Conservation (phyloP, 2,888 invertebrate genomes). For the Urechis unicinctus region DNA sequence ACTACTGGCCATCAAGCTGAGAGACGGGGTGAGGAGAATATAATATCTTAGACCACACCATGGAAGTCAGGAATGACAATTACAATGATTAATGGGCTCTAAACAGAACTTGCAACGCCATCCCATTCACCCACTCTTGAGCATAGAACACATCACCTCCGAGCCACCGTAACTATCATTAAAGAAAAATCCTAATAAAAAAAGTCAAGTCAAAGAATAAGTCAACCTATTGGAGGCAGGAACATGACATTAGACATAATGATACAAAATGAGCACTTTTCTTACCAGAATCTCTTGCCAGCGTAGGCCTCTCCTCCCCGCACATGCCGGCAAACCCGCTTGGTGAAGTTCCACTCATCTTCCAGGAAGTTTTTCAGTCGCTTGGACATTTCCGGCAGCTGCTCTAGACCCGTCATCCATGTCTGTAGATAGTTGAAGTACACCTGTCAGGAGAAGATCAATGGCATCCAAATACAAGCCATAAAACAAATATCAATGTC, state of each 20-base stretch:
- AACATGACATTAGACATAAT: not conserved
- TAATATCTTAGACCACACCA: too few species aligned
- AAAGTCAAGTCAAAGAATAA: not conserved
- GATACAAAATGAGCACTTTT: not conserved
- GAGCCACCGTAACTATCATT: too few species aligned
- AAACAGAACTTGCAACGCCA: not conserved
- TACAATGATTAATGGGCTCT: not conserved
- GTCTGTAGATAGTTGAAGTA: constrained; percentile 81
- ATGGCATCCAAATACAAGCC: too few species aligned
- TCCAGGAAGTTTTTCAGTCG: constrained; percentile 67
- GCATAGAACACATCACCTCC: too few species aligned
- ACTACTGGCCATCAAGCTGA: constrained; percentile 55
- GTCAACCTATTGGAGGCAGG: too few species aligned
- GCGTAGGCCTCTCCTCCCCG: constrained; percentile 68
- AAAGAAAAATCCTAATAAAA: too few species aligned
- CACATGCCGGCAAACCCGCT: constrained; percentile 69
- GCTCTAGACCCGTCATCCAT: constrained; percentile 60
- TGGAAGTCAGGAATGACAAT: not conserved
- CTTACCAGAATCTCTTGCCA: constrained; percentile 66
- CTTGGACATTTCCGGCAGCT: constrained; percentile 39
- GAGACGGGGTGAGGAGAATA: not conserved
- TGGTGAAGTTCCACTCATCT: constrained; percentile 83
- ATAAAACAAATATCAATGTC: too few species aligned
- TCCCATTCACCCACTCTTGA: too few species aligned
- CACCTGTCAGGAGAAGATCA: constrained; percentile 54